Conservation (phyloP, 53 echinoderm and acorn worm genomes). For the Holothuria leucospilota region DNA sequence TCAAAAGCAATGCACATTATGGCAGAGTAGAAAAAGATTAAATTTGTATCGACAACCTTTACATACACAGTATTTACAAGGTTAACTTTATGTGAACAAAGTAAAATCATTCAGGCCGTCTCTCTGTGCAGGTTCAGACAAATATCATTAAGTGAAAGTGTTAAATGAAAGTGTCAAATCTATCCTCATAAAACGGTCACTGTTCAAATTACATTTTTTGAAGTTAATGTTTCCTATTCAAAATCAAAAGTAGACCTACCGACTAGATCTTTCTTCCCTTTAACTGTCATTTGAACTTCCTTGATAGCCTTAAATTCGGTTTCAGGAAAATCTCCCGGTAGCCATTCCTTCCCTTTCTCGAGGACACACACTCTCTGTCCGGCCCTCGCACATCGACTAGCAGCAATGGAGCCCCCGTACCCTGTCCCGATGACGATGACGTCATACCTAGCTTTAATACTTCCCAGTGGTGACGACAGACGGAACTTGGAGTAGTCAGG, state of each 20-base stretch:
- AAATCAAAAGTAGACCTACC: background rate
- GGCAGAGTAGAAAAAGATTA: too few species aligned
- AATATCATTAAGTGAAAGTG: too few species aligned
- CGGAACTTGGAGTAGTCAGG: conserved; percentile 68
- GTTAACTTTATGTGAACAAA: too few species aligned
- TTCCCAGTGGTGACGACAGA: conserved; percentile 67
- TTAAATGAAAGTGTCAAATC: too few species aligned
- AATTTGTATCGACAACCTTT: too few species aligned
- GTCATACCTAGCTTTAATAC: conserved; percentile 69
- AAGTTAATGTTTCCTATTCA: background rate
- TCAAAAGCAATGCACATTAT: too few species aligned
- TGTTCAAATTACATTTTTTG: background rate
- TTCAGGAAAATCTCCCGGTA: conserved; percentile 80
- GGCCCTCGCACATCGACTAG: conserved; percentile 79
- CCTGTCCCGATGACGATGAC: conserved; percentile 86
- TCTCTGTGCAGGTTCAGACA: too few species aligned
- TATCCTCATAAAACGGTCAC: background rate
- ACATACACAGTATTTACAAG: too few species aligned
- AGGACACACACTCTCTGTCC: conserved; percentile 76
- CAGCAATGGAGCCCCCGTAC: conserved; percentile 79
- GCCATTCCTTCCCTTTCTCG: conserved; percentile 84
- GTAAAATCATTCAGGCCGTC: too few species aligned
- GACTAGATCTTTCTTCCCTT: conserved; percentile 55
- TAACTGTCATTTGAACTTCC: conserved; percentile 73
- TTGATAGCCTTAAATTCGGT: conserved; percentile 55